These are phyloP conservation scores for Cyrtonyx montezumae DNA, from an alignment of 2,113 vertebrate genomes.

Conservation along the genomic window DNA sequence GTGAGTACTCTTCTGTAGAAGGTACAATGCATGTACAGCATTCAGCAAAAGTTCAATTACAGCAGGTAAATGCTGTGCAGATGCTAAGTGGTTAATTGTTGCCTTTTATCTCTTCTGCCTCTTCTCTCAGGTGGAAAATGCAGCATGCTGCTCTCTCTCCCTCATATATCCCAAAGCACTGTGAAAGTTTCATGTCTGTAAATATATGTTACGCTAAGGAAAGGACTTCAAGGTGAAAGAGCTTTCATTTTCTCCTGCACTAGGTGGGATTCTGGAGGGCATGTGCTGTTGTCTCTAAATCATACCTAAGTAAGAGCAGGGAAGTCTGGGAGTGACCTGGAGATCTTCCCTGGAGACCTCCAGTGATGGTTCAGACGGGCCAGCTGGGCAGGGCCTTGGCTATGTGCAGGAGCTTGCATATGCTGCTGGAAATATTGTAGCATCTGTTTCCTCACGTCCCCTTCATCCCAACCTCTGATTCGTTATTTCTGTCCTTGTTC, in stretches of 20 bases:
- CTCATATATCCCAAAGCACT: not conserved
- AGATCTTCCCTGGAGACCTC: not conserved
- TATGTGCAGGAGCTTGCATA: not conserved
- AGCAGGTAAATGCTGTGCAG: not conserved
- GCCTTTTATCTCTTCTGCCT: not conserved
- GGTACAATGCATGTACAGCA: fast-evolving
- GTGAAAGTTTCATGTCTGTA: not conserved
- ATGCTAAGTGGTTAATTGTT: not conserved
- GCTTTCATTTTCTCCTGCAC: not conserved
- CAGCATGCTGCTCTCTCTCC: not conserved
- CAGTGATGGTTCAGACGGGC: not conserved
- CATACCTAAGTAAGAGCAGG: not conserved
- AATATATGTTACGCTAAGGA: not conserved
- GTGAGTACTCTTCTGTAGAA: not conserved
- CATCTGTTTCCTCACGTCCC: not conserved
- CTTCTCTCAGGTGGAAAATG: not conserved
- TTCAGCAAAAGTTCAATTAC: not conserved
- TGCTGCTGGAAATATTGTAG: not conserved
- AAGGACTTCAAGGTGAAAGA: not conserved
- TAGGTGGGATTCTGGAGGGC: not conserved
- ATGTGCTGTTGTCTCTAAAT: not conserved
- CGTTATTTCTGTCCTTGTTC: not conserved
- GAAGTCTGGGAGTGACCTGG: not conserved
- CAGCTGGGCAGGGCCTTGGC: not conserved
- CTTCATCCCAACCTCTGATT: not conserved